Conservation (phyloP, 2,797 vertebrate species). For the Simalia tracyae region DNA sequence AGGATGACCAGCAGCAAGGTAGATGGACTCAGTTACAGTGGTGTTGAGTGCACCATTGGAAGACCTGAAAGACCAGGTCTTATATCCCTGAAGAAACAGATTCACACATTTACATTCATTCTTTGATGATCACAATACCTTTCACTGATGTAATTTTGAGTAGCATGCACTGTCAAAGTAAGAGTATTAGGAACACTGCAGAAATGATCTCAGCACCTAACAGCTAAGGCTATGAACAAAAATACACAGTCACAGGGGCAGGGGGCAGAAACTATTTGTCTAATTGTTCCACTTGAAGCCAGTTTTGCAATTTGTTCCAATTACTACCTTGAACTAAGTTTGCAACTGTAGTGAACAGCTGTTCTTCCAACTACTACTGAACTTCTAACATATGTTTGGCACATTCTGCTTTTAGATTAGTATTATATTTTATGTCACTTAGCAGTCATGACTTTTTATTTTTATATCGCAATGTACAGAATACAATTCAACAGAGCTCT, state of each 20-base stretch:
- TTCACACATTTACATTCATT: background rate
- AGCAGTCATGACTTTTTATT: background rate
- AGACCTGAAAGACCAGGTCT: background rate
- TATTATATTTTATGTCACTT: background rate
- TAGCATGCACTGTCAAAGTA: background rate
- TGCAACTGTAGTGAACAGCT: background rate
- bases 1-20: background rate
- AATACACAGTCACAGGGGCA: background rate
- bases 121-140: background rate
- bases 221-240: background rate
- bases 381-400: background rate
- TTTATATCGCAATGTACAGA: background rate
- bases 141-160: background rate
- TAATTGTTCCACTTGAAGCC: conserved; percentile 5
- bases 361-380: background rate
- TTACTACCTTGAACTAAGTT: background rate
- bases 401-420: background rate
- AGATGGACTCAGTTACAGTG: background rate
- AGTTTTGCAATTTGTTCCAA: background rate
- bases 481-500: background rate
- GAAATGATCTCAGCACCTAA: background rate
- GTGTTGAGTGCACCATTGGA: background rate
- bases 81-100: background rate
- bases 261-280: background rate
- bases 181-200: background rate